Evolutionary conservation across 2,797 vertebrate genomes (phyloP), one percentile per base, ranked within the genome.

Genomic region (Hirundo rustica): DNA sequence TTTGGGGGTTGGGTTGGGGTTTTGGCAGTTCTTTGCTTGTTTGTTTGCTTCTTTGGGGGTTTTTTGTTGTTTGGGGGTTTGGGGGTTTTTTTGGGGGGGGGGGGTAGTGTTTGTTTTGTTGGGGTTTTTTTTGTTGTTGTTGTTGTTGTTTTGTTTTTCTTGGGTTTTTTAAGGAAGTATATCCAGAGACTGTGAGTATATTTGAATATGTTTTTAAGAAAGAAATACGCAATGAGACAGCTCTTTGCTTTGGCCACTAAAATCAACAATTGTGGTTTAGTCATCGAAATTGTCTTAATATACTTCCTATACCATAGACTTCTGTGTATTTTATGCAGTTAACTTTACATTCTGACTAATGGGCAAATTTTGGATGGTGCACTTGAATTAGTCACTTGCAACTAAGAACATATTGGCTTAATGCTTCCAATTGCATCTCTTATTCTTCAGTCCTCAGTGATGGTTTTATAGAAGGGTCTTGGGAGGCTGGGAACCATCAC

Each of bases 101-200:
- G 8, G 5, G 2, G 10, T 38, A 38, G 1, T 9, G 11, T 18
- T 64, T 51, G 10, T 32, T 45, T 62, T 45, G 12, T 58, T 68
- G 19, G 4, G 20, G 0, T 6, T 45, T 36, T 30, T 38, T 30
- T 11, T 2, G 1, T n/a, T 1, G 1, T n/a, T n/a, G n/a, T 42
- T 3, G 11, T 9, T 18, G 14, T 30, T 40, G 38, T 45, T 65
- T 32, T 44, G 25, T 22, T 16, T 29, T 29, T 20, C 1, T 42
- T 53, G 38, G 38, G 11, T 42, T 30, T 22, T 7, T 45, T 30
- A 40, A 73, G 15, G 15, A 29, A 25, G 2, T 73, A 4, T 62
- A 45, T 86, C 15, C 42, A 65, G 36, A 47, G 20, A 20, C 22
- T 47, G 5, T n/a, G 10, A 25, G 6, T 32, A 12, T 44, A 55